A percentile compares a stretch with the other conserved stretches of the same genome.
Evolutionary conservation across 2,113 vertebrate species (phyloP).

Genomic region (Heptranchias perlo): DNA sequence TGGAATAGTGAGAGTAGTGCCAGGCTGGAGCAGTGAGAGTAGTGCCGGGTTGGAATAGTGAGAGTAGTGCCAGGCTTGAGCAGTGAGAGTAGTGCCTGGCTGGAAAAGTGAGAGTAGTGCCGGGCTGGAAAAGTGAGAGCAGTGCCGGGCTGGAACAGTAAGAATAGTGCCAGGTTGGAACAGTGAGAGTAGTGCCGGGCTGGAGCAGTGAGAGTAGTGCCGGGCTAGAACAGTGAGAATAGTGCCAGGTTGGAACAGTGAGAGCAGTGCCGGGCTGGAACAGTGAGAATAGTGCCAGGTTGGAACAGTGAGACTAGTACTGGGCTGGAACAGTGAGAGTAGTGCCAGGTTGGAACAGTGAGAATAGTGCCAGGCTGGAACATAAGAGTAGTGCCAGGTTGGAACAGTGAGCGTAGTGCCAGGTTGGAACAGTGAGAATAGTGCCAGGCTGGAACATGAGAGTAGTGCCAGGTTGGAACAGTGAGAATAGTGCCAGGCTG

Average conservation of each 20-base stretch:
- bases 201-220: neutral
- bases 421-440: neutral
- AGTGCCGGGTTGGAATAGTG: neutral
- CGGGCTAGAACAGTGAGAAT: neutral
- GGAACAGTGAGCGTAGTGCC: neutral
- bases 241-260: neutral
- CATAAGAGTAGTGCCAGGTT: too few relatives aligned
- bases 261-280: too few relatives aligned
- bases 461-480: too few relatives aligned
- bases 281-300: neutral
- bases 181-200: too few relatives aligned
- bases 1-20: too few relatives aligned
- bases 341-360: neutral
- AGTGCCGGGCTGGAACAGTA: too few relatives aligned
- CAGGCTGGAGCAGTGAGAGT: neutral
- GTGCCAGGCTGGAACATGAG: neutral
- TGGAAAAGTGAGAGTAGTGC: neutral
- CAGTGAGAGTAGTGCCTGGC: too few relatives aligned
- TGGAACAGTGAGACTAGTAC: too few relatives aligned
- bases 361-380: neutral
- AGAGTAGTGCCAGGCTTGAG: too few relatives aligned
- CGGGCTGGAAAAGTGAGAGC: too few relatives aligned
- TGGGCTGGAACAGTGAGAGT: neutral
- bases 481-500: neutral
- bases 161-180: neutral